Conservation (phyloP, 2,113 vertebrate species). For the Brachyhypopomus gauderio region DNA sequence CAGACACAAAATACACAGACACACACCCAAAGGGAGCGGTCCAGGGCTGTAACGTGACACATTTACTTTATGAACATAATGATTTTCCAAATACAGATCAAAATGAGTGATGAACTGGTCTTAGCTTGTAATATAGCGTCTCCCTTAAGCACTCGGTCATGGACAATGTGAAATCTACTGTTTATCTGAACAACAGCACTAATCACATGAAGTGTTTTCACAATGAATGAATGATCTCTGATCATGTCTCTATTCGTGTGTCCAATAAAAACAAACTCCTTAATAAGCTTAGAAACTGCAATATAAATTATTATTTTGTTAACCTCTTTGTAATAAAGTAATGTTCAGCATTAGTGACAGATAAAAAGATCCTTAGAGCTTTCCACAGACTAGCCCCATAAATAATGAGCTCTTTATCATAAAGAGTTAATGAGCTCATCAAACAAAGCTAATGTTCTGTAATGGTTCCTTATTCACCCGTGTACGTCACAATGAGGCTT, state of each 20-base stretch:
- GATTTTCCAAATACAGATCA: background rate
- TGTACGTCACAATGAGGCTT: background rate
- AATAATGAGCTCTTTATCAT: conserved; percentile 19
- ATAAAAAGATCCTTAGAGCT: conserved; percentile 15
- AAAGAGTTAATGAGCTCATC: conserved; percentile 17
- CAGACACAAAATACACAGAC: no score
- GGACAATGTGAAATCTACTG: background rate
- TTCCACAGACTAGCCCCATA: conserved; percentile 12
- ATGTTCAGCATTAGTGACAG: conserved; percentile 18
- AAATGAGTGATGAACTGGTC: background rate
- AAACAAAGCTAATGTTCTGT: conserved; percentile 7
- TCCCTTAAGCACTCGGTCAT: background rate
- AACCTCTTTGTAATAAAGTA: conserved; percentile 11
- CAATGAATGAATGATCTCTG: background rate
- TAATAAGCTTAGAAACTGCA: background rate
- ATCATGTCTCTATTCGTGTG: background rate
- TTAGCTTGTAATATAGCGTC: background rate
- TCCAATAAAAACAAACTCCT: background rate
- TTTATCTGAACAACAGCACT: background rate
- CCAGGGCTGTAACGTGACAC: no score
- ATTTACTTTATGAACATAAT: background rate
- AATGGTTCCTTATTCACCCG: background rate
- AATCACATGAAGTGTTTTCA: background rate
- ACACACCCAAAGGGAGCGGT: no score
- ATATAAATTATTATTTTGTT: background rate